Evolutionary conservation across 2,797 vertebrate species (phyloP).

Genomic region (Hozukius guyotensis): DNA sequence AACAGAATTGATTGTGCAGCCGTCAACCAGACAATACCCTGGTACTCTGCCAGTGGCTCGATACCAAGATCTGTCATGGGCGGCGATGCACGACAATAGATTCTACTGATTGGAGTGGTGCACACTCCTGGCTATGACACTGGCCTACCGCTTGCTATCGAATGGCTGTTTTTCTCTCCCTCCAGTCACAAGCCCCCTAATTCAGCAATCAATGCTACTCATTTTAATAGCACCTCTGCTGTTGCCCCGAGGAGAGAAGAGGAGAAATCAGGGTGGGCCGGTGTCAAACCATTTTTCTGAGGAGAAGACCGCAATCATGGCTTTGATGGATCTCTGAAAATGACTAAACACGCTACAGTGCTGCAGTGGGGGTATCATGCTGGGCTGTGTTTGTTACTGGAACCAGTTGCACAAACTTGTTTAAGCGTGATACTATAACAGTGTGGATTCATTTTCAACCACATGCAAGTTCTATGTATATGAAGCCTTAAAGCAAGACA

Average conservation of each 20-base stretch:
- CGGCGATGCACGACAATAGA: constrained; percentile 80
- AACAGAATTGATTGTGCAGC: constrained; percentile 71
- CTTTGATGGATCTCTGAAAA: constrained; percentile 32
- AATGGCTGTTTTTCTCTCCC: constrained; percentile 73
- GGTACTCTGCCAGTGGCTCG: constrained; percentile 80
- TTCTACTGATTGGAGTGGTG: constrained; percentile 80
- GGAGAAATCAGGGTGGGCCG: constrained; percentile 38
- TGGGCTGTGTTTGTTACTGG: background rate
- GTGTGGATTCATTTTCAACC: background rate
- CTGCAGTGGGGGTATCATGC: background rate
- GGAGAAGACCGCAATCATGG: constrained; percentile 49
- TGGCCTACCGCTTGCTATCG: constrained; percentile 62
- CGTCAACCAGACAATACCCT: constrained; percentile 76
- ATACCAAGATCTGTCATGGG: constrained; percentile 80
- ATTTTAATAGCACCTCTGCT: constrained; percentile 72
- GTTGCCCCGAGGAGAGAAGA: constrained; percentile 43
- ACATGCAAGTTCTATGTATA: background rate
- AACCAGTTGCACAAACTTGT: constrained; percentile 26
- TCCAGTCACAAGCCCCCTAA: constrained; percentile 69
- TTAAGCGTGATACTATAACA: constrained; percentile 3
- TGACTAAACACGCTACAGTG: background rate
- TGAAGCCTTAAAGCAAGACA: too few species aligned
- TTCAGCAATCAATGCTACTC: constrained; percentile 80
- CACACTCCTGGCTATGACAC: constrained; percentile 75
- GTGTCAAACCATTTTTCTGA: constrained; percentile 54